Base-by-base conservation (phyloP, 1,140 invertebrate species). In the Magallana angulata region DNA sequence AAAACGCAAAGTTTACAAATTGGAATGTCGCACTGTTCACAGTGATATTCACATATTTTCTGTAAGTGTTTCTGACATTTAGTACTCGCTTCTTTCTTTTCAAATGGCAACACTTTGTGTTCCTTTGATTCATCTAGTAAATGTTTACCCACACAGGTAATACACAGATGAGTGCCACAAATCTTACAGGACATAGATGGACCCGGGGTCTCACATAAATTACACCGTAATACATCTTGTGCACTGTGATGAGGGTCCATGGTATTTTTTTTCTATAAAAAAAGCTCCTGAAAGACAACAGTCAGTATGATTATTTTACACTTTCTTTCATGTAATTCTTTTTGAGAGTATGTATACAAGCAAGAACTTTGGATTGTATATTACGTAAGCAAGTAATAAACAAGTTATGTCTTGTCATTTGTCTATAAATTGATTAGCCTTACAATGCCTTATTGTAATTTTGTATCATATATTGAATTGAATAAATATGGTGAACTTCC, bases 71-170 rank as follows among this genome's bases (percentile, higher is more conserved):
- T 64, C 18, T 16, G 60, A 16, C 16, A 64, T 64, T 64, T 16
- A 16, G 60, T 7, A 64, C 16, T 16, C 16, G 60, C 16, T n/a
- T 16, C 18, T 16, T 7, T 64, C 16, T 64, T 16, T 16, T 64
- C 18, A 18, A n/a, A 64, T 18, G 60, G 60, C 7, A 64, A 16
- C 16, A 64, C 60, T n/a, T 64, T 64, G 60, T 64, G 60, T 64
- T 18, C 18, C 16, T 64, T 64, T 6, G 60, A 64, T 64, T 16
- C 16, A 64, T 64, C 60, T n/a, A 18, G 7, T 16, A 64, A 14
- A 64, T 64, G 60, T 64, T 64, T 64, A n/a, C 60, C 60, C 7
- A 64, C 60, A 64, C 60, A 64, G 60, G 18, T 14, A n/a, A 64
- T 64, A 64, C 60, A 64, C 7, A 64, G 60, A n/a, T 64, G 7